A percentile compares a stretch with the other conserved stretches of the same genome.
These are phyloP conservation scores for Slavum lentiscoides DNA, from an alignment of 2,888 invertebrate genomes.

Conservation along the genomic window DNA sequence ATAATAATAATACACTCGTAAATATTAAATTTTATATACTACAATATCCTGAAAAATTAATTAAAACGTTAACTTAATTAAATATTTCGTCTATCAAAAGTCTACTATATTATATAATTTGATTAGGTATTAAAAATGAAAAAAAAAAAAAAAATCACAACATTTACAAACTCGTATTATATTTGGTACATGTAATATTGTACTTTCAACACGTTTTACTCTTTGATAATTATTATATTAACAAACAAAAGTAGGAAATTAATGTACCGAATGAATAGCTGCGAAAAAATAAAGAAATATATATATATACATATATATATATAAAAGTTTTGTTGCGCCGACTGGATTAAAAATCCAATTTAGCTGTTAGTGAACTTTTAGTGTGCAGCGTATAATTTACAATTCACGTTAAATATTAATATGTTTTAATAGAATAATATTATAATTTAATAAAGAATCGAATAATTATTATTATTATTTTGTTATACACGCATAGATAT, in stretches of 20 bases:
- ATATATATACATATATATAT: not conserved
- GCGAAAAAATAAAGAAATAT: constrained; percentile 13
- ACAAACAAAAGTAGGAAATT: constrained; percentile 30
- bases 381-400: not conserved
- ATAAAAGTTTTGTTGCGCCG: not conserved
- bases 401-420: constrained; percentile 38
- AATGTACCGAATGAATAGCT: constrained; percentile 4
- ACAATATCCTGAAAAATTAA: constrained; percentile 32
- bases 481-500: constrained; percentile 1
- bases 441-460: constrained; percentile 31
- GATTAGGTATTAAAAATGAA: constrained; percentile 42
- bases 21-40: constrained; percentile 10
- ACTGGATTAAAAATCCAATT: constrained; percentile 17
- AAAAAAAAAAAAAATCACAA: constrained; percentile 35
- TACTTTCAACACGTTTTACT: constrained; percentile 24
- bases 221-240: not conserved
- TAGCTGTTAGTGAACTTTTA: constrained; percentile 7
- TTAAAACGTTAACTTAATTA: constrained; percentile 29
- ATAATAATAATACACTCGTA: constrained; percentile 30
- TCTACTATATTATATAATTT: constrained; percentile 42
- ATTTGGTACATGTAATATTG: constrained; percentile 10
- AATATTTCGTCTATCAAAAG: constrained; percentile 30
- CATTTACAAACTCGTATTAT: constrained; percentile 34
- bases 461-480: not conserved
- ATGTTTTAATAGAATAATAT: constrained; percentile 23